Evolutionary conservation across 2,113 vertebrate species (phyloP).

Genomic region (Nothocercus julius): DNA sequence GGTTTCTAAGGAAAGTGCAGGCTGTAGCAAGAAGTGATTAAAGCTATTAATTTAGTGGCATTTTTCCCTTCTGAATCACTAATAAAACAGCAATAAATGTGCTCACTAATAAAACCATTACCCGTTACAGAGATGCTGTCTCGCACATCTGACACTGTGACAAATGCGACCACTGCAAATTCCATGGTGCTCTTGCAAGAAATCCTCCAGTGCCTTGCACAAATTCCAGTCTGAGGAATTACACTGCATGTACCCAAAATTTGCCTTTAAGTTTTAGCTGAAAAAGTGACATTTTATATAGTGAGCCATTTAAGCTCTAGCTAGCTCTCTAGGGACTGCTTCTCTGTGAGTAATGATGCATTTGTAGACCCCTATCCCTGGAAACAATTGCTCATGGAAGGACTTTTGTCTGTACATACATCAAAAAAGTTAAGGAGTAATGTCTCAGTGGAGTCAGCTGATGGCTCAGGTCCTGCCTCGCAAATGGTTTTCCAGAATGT

Average conservation of each 20-base stretch:
- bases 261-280: not conserved
- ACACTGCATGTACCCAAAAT: not conserved
- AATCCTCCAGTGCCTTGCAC: not conserved
- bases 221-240: conserved; percentile 4
- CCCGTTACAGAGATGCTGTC: not conserved
- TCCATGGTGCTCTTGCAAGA: not conserved
- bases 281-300: not conserved
- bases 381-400: conserved; percentile 15
- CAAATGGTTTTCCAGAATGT: not conserved
- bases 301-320: not conserved
- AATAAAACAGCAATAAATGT: conserved; percentile 1
- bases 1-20: not conserved
- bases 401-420: not conserved
- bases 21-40: not conserved
- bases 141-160: not conserved
- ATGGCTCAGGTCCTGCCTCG: not conserved
- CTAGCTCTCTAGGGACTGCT: not conserved
- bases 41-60: not conserved
- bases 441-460: not conserved
- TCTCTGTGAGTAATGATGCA: conserved; percentile 13
- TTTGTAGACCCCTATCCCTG: not conserved
- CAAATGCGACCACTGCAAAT: not conserved
- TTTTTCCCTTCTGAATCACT: not conserved
- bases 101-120: not conserved
- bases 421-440: not conserved